Base-by-base conservation (phyloP, 37 sponge, comb jelly and placozoan genomes). In the Beroe ovata region DNA sequence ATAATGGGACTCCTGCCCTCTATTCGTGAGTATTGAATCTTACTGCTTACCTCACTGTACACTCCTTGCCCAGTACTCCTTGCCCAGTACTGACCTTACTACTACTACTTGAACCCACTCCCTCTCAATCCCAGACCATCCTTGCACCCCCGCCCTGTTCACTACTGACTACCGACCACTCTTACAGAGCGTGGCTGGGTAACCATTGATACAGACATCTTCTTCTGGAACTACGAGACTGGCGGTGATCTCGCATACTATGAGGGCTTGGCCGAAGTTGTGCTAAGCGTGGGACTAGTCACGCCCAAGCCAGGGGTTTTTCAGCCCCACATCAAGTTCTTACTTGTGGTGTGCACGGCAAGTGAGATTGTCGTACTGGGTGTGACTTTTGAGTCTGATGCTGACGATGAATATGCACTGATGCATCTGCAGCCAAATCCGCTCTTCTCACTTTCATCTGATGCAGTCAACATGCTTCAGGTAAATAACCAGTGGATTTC, bases 391-490 rank as follows among this genome's bases (percentile, higher is more conserved):
- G 91, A 90, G 33, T 84, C 94, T 94, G 33, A 60, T 4, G 89
- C 60, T 21, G 40, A 39, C 30, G 93, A 92, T 88, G 91, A 89
- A 1, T 62, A 89, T 71, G 90, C 64, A 29, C 95, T 96, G 91
- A 93, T 98, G 94, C 96, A 96, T 64, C 93, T 98, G 0, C 99
- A 93, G 38, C 99, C 96, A 0, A 93, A 95, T 42, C 96, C 99
- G 8, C 90, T 98, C 21, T 98, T 96, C 90, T 58, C 91, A 89
- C 89, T 98, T 1, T 92, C 94, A 26, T 92, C 95, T 16, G 96
- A 98, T 64, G 93, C 92, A 30, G 92, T 95, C 20, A 90, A 90
- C 38, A 92, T 95, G 92, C 23, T 92, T 41, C 37, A 59, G 19
- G 64, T 95, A 0, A 47, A 20, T 72, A n/a, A n/a, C n/a, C n/a